A percentile compares a stretch with the other conserved stretches of the same genome.
These are phyloP conservation scores for Polyommatus iphigenia DNA, from an alignment of 2,888 invertebrate genomes.

Conservation along the genomic window DNA sequence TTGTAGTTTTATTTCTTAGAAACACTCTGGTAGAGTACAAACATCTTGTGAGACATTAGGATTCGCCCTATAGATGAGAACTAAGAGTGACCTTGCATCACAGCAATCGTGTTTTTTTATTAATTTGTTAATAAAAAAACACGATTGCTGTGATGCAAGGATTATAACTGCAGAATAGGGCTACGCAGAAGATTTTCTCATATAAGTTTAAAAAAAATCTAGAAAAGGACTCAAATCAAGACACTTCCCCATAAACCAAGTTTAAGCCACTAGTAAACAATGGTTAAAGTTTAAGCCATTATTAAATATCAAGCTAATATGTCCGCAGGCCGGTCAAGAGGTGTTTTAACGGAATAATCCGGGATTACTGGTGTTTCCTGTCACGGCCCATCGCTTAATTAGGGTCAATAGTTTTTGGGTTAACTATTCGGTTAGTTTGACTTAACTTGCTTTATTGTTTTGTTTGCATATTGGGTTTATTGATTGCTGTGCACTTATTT, in stretches of 20 bases:
- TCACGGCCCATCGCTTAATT: constrained; percentile 70
- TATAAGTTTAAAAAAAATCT: too few species aligned
- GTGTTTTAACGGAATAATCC: constrained; percentile 76
- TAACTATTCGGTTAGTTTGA: constrained; percentile 50
- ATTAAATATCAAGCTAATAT: constrained; percentile 40
- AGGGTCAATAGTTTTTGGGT: constrained; percentile 66
- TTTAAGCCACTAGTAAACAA: not conserved
- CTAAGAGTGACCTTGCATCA: too few species aligned
- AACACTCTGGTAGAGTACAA: too few species aligned
- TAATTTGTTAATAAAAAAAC: too few species aligned
- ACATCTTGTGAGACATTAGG: too few species aligned
- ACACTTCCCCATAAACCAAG: not conserved
- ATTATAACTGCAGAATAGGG: too few species aligned
- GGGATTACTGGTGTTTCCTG: constrained; percentile 69
- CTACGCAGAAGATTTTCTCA: too few species aligned
- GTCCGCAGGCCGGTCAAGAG: constrained; percentile 59
- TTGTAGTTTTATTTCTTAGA: not conserved
- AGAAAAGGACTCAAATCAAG: not conserved
- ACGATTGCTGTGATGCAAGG: too few species aligned
- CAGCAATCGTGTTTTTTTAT: too few species aligned
- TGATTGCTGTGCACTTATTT: not conserved
- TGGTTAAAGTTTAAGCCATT: constrained; percentile 31
- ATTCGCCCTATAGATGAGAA: too few species aligned
- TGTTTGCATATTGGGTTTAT: constrained; percentile 34
- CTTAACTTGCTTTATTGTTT: constrained; percentile 40